Conservation (phyloP, 2,113 vertebrate genomes). For the Otocyon megalotis region DNA sequence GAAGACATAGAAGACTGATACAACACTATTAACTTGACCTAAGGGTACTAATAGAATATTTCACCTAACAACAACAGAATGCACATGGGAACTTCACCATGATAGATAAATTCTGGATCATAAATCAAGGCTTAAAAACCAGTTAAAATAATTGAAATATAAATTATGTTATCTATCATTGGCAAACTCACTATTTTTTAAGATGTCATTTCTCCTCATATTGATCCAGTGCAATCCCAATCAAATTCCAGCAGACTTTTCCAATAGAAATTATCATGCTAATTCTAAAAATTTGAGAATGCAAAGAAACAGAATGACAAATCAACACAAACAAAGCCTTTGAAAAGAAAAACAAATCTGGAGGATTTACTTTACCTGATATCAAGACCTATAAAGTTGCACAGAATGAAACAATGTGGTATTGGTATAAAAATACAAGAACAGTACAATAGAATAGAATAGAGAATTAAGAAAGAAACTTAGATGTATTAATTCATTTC, state of each 20-base stretch:
- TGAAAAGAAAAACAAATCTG: neutral
- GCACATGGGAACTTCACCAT: neutral
- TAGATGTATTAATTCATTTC: too few relatives aligned
- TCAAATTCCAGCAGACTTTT: too few relatives aligned
- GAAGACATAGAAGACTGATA: neutral
- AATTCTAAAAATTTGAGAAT: neutral
- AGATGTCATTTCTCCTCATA: too few relatives aligned
- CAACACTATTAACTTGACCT: neutral
- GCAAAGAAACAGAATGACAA: neutral
- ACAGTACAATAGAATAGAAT: too few relatives aligned
- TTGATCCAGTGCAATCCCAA: too few relatives aligned
- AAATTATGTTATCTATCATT: neutral
- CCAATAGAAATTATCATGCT: neutral
- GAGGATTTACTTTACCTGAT: neutral
- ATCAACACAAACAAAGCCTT: neutral
- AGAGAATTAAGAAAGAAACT: too few relatives aligned
- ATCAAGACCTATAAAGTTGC: neutral
- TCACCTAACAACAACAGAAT: neutral
- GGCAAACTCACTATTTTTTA: too few relatives aligned
- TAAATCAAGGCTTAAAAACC: neutral
- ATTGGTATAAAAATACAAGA: neutral
- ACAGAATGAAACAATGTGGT: neutral
- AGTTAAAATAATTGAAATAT: neutral
- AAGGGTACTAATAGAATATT: neutral
- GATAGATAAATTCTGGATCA: neutral